phyloP scores from a whole-genome alignment of 2,113 vertebrate species.

The Sterrhoptilus dennistouni region DNA sequence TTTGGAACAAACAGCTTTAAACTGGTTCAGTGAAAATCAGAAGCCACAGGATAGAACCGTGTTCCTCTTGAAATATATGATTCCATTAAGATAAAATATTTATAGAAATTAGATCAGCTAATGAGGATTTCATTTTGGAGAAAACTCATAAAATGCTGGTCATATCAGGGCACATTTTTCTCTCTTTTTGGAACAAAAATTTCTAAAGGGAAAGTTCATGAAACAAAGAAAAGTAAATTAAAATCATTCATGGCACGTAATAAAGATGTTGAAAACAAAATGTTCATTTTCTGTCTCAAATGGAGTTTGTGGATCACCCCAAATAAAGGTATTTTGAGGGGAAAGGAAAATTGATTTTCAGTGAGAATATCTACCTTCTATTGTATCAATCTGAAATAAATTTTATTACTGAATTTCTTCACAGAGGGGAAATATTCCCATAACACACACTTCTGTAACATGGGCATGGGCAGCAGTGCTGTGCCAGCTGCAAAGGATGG shows the following conservation, averaged over 20 bases:
- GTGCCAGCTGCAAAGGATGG: not conserved
- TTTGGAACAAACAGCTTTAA: not conserved
- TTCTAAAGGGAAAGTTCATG: not conserved
- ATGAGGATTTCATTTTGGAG: not conserved
- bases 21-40: not conserved
- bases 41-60: not conserved
- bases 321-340: accelerated
- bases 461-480: not conserved
- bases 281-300: not conserved
- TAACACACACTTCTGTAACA: not conserved
- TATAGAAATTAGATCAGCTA: not conserved
- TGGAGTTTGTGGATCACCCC: not conserved
- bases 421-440: not conserved
- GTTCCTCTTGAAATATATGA: not conserved
- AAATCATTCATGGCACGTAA: not conserved
- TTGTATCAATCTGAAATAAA: not conserved
- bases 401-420: not conserved
- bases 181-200: not conserved
- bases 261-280: not conserved
- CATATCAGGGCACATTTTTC: not conserved
- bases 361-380: not conserved
- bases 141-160: not conserved
- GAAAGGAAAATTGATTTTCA: not conserved
- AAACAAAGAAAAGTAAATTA: not conserved
- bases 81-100: conserved; percentile 23